Evolutionary conservation across 2,888 invertebrate species (phyloP).

Genomic region (Philereme transversata): DNA sequence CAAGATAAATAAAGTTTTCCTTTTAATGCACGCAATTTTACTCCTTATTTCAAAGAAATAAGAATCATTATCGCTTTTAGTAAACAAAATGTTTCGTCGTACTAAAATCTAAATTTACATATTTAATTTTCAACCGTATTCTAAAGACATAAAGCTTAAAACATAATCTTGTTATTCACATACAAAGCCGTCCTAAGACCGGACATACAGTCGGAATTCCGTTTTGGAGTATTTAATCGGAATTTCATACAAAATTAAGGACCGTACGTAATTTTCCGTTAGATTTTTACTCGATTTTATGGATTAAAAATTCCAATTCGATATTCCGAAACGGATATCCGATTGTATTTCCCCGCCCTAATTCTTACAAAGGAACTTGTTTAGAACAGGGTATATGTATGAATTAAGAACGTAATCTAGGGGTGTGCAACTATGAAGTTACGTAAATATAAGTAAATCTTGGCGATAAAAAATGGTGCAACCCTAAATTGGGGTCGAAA

Average conservation of each 20-base stretch:
- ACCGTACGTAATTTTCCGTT: no score
- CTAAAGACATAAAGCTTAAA: slow-evolving; percentile 5
- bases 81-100: neutral
- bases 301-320: no score
- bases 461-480: slow-evolving; percentile 26
- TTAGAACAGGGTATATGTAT: slow-evolving; percentile 22
- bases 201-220: slow-evolving; percentile 1
- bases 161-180: slow-evolving; percentile 10
- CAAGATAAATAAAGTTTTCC: neutral
- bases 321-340: no score
- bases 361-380: slow-evolving; percentile 14
- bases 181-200: slow-evolving; percentile 16
- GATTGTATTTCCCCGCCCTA: no score
- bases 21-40: neutral
- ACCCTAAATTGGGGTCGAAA: slow-evolving; percentile 26
- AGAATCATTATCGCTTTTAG: neutral
- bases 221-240: neutral
- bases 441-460: slow-evolving; percentile 29
- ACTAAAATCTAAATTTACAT: slow-evolving; percentile 5
- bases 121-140: slow-evolving; percentile 5
- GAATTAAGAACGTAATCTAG: slow-evolving; percentile 29
- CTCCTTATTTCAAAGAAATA: neutral
- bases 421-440: slow-evolving; percentile 31
- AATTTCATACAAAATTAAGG: no score
- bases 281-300: no score